Percentiles rank a stretch among this genome's conserved stretches.
Evolutionary conservation across 35 echinoderm and acorn worm species (phyloP).

Genomic region (Diadema setosum): DNA sequence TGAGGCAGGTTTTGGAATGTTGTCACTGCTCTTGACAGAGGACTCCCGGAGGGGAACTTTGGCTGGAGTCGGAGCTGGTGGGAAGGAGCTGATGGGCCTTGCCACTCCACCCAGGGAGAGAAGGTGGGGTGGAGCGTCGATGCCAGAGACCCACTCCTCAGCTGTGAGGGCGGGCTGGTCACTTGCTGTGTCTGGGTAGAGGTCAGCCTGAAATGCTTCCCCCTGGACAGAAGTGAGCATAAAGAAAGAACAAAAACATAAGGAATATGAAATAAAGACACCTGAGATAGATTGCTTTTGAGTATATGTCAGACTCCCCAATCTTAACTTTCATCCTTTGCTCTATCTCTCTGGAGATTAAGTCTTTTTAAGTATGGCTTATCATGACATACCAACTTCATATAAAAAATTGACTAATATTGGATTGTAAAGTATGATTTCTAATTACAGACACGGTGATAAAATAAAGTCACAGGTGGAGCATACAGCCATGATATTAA

Average conservation of each 20-base stretch:
- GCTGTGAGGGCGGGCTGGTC: conserved; percentile 71
- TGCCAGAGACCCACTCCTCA: conserved; percentile 75
- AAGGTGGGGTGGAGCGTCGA: conserved; percentile 59
- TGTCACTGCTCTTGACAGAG: neutral
- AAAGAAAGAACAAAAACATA: neutral
- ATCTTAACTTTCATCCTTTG: too few relatives aligned
- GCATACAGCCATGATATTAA: too few relatives aligned
- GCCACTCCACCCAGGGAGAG: conserved; percentile 52
- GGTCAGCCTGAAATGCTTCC: conserved; percentile 80
- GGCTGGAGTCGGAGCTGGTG: neutral
- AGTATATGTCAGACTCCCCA: too few relatives aligned
- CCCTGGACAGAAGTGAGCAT: conserved; percentile 29
- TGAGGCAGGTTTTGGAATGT: neutral
- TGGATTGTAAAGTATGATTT: too few relatives aligned
- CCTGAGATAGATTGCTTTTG: too few relatives aligned
- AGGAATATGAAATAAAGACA: too few relatives aligned
- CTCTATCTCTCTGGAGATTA: too few relatives aligned
- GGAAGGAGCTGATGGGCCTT: neutral
- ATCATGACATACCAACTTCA: too few relatives aligned
- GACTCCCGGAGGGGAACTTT: neutral
- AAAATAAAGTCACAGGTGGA: too few relatives aligned
- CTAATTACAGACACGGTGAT: too few relatives aligned
- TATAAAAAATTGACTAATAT: too few relatives aligned
- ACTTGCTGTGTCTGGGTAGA: conserved; percentile 79
- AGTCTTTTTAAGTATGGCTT: too few relatives aligned